Base-by-base conservation (phyloP, 2,888 invertebrate genomes). In the Tipula lateralis region DNA sequence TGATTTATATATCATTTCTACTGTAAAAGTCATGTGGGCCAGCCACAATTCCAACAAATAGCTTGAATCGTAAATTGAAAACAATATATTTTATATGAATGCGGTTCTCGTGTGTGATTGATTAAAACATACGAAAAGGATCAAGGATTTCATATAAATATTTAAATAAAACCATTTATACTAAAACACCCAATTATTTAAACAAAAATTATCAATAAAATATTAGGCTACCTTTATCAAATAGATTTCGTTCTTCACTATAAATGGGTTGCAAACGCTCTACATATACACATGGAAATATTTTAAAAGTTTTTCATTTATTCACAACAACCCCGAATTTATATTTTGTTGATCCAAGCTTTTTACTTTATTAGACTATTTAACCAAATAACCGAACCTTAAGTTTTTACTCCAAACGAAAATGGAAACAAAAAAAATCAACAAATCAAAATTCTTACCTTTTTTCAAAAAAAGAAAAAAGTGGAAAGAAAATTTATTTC, bases 181-280 rank as follows among this genome's bases (percentile, higher is more conserved):
- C 66, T 66, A 66, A 66, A 66, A 66, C 66, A 66, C 66, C 66
- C 66, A 66, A 66, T 66, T 66, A 66, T 66, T 66, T 66, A 66
- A 24, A 66, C 7, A 24, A 66, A 66, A 66, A 44, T 39, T 66
- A 66, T 66, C 66, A 66, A 66, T 66, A 66, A 66, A 66, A 66
- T 66, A 66, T 66, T 66, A 66, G 66, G 66, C 24, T 66, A 66
- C 66, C 66, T 66, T 66, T 66, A 66, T 66, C 66, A 66, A 66
- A 66, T 66, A 24, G 66, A 66, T 24, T 66, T 66, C 66, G 2
- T 66, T 66, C 24, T 12, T 66, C 9, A 0, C 44, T n/a, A n/a
- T n/a, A n/a, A n/a, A n/a, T n/a, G n/a, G n/a, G n/a, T n/a, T n/a
- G n/a, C n/a, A n/a, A n/a, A n/a, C n/a, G n/a, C n/a, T 44, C 7